Evolutionary conservation across 2,797 vertebrate species (phyloP).

Genomic region (Pogoniulus pusillus): DNA sequence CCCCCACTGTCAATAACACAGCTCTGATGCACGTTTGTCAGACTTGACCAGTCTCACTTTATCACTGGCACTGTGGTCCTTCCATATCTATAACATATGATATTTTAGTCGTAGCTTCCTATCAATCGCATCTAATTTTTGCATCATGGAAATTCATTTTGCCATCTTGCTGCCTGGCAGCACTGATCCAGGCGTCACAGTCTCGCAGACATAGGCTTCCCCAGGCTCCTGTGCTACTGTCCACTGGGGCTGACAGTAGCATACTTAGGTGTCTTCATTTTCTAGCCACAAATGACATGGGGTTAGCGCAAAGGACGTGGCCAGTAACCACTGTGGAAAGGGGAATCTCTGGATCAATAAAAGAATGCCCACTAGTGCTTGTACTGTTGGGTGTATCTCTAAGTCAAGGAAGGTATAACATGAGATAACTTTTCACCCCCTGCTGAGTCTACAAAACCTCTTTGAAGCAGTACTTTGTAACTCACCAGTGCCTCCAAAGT

Average conservation of each 20-base stretch:
- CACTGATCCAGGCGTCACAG: constrained; percentile 33
- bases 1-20: constrained; percentile 78
- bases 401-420: neutral
- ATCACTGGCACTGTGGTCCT: constrained; percentile 78
- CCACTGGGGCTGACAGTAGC: constrained; percentile 36
- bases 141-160: constrained; percentile 58
- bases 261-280: constrained; percentile 68
- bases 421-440: neutral
- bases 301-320: constrained; percentile 45
- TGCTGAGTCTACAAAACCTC: neutral
- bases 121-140: constrained; percentile 74
- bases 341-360: constrained; percentile 51
- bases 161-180: constrained; percentile 50
- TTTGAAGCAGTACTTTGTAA: neutral
- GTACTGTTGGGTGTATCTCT: neutral
- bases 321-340: constrained; percentile 45
- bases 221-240: constrained; percentile 9
- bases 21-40: constrained; percentile 73
- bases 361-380: neutral
- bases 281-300: constrained; percentile 64
- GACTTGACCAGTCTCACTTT: constrained; percentile 82
- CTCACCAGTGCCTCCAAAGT: neutral
- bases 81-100: constrained; percentile 72
- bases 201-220: neutral
- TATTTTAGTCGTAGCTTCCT: constrained; percentile 73